phyloP scores from a whole-genome alignment of 2,113 vertebrate genomes.

The Fukomys damarensis region DNA sequence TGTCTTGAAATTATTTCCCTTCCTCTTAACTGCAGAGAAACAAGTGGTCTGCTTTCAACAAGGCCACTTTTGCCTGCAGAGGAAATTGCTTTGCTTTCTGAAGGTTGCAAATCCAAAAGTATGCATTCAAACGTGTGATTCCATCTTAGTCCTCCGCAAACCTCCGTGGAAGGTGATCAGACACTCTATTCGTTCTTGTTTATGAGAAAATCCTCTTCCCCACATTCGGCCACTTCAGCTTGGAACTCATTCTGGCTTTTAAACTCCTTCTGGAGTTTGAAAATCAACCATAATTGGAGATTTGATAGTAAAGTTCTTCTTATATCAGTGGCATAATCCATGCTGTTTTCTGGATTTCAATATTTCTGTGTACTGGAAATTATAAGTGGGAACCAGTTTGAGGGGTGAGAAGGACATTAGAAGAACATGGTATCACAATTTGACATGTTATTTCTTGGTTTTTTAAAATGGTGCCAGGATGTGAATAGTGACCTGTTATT shows the following conservation, averaged over 20 bases:
- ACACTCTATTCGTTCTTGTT: background rate
- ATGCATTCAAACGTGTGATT: slow-evolving; percentile 45
- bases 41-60: slow-evolving; percentile 65
- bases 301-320: background rate
- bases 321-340: slow-evolving; percentile 11
- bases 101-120: slow-evolving; percentile 64
- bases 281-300: slow-evolving; percentile 43
- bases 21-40: slow-evolving; percentile 67
- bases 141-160: slow-evolving; percentile 33
- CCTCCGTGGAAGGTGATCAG: background rate
- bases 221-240: background rate
- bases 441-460: slow-evolving; percentile 42
- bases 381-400: background rate
- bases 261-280: slow-evolving; percentile 19
- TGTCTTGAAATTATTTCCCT: slow-evolving; percentile 56
- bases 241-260: background rate
- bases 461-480: background rate
- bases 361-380: background rate
- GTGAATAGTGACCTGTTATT: background rate
- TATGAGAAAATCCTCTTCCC: background rate
- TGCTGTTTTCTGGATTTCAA: slow-evolving; percentile 43
- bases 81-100: slow-evolving; percentile 73
- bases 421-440: slow-evolving; percentile 40
- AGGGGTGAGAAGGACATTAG: background rate
- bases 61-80: slow-evolving; percentile 48